Conservation (phyloP, 2,113 vertebrate species). For the Archocentrus centrarchus region DNA sequence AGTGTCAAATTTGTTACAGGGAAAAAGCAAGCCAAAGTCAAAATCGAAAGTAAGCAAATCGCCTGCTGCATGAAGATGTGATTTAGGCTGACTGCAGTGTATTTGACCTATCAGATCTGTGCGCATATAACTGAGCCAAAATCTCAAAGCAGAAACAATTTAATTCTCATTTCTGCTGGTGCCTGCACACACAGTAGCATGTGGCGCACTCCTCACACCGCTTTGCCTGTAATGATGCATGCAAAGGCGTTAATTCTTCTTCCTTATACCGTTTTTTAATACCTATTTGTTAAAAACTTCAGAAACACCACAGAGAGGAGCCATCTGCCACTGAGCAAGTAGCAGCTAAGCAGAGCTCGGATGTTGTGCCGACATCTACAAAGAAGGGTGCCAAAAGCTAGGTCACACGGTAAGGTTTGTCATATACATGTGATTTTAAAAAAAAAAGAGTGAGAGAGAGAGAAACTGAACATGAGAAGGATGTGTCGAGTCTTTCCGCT, state of each 20-base stretch:
- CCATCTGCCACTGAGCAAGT: slow-evolving; percentile 35
- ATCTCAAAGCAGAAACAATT: not conserved
- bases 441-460: too few relatives aligned
- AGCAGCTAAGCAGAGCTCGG: slow-evolving; percentile 64
- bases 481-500: not conserved
- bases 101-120: not conserved
- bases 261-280: not conserved
- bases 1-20: slow-evolving; percentile 77
- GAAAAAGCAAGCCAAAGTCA: slow-evolving; percentile 80
- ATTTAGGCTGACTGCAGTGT: not conserved
- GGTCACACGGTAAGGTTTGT: slow-evolving; percentile 37
- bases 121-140: not conserved
- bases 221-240: slow-evolving; percentile 8
- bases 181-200: slow-evolving; percentile 31
- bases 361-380: slow-evolving; percentile 68
- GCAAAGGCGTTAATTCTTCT: not conserved
- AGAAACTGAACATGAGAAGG: not conserved
- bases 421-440: not conserved
- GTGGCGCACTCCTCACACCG: not conserved
- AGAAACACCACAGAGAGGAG: slow-evolving; percentile 74
- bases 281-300: not conserved
- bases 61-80: slow-evolving; percentile 48
- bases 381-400: slow-evolving; percentile 77
- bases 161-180: not conserved
- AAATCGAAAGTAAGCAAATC: slow-evolving; percentile 79